Base-by-base conservation (phyloP, 2,113 vertebrate species). In the Cyrtonyx montezumae region DNA sequence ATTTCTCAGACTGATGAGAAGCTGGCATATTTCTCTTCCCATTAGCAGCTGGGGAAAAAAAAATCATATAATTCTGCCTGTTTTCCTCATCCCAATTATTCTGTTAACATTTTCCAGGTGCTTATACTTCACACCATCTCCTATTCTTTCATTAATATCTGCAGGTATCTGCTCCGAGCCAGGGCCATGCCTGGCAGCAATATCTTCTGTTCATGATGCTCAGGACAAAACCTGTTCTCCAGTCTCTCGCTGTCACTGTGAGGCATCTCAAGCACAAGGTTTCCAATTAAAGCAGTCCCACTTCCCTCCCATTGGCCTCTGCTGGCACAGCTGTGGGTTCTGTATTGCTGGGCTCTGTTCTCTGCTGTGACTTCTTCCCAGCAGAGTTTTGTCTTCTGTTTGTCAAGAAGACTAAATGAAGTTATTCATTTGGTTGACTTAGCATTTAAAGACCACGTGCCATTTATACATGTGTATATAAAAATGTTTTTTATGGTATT, bases 371-470 rank as follows among this genome's bases (percentile, higher is more conserved):
- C 59, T 40, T 85, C 74, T 80, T 81, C 84, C 74, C 93, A 88
- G 87, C 76, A 90, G 84, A 21, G 66, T 90, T 94, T 92, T 91
- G 36, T 28, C n/a, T 66, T 48, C 46, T 53, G 61, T 94, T 93
- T 92, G 61, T 94, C 82, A 86, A 68, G 85, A 87, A 93, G 61
- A 87, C 66, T 91, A 81, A 94, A 87, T 90, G 76, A 88, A 85
- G 76, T 83, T 83, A 90, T 95, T 94, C 51, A 36, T 87, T 87
- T 42, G 70, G 78, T 92, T 78, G 89, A 71, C 58, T 80, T 84
- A 86, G 69, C 61, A 65, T 97, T 98, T 96, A 96, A 97, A 97
- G 96, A 95, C 93, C 79, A 73, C 2, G 63, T 96, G 96, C 87
- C 88, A 96, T 96, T 97, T 97, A 76, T 85, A 87, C 37, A 61